Evolutionary conservation across 2,888 invertebrate genomes (phyloP).

Genomic region (Andrena dorsata): DNA sequence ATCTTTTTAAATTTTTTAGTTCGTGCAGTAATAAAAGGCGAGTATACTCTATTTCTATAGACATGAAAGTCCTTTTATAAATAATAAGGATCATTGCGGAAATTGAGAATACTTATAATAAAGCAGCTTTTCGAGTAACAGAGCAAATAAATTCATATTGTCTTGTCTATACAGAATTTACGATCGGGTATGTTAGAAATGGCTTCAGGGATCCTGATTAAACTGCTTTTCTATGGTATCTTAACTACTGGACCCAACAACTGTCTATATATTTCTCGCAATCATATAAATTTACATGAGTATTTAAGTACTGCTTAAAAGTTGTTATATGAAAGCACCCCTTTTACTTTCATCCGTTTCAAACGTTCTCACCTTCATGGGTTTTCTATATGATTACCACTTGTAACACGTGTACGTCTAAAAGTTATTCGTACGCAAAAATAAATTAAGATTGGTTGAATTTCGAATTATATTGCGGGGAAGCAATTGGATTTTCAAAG

Average conservation of each 20-base stretch:
- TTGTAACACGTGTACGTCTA: background rate
- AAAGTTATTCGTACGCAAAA: background rate
- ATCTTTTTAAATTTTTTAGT: no score
- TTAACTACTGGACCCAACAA: background rate
- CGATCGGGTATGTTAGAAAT: slow-evolving; percentile 17
- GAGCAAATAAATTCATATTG: slow-evolving; percentile 8
- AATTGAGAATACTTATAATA: background rate
- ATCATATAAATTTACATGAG: background rate
- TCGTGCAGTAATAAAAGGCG: no score
- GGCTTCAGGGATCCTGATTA: slow-evolving; percentile 37
- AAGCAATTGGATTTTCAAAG: no score
- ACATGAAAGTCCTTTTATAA: background rate
- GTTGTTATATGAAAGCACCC: background rate
- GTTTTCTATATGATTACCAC: background rate
- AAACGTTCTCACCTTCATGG: background rate
- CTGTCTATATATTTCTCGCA: background rate
- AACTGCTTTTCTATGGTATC: slow-evolving; percentile 32
- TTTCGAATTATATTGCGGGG: background rate
- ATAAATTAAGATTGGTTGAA: background rate
- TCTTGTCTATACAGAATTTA: background rate
- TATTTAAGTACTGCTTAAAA: background rate
- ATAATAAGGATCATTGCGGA: background rate
- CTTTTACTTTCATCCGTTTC: background rate
- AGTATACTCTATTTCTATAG: no score
- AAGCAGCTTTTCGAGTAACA: background rate